Evolutionary conservation across 2,797 vertebrate genomes (phyloP).

Genomic region (Oreortyx pictus): DNA sequence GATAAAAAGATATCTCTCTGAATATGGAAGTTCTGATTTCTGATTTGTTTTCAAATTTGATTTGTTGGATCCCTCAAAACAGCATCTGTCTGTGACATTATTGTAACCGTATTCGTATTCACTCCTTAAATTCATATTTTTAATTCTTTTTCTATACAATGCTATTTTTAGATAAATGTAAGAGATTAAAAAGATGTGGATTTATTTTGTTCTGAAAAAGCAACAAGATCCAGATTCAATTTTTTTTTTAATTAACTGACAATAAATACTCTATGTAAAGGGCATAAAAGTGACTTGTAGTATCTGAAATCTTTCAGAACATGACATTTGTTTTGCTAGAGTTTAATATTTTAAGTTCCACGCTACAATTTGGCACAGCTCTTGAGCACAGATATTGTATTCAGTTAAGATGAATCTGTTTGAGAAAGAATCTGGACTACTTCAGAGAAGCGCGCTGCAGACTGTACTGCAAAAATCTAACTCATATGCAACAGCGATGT

Average conservation of each 20-base stretch:
- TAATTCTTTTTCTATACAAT: background rate
- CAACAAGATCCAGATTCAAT: background rate
- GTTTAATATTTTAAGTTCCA: slow-evolving; percentile 25
- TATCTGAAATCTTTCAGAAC: background rate
- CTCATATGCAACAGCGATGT: background rate
- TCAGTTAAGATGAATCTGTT: background rate
- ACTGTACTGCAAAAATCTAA: background rate
- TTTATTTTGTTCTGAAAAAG: background rate
- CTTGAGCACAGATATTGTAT: background rate
- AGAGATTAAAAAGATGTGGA: background rate
- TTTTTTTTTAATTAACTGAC: background rate
- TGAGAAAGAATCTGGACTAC: background rate
- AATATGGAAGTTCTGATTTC: background rate
- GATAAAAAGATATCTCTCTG: background rate
- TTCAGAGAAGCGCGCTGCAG: background rate
- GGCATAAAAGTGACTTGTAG: background rate
- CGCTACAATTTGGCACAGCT: background rate
- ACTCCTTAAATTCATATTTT: background rate
- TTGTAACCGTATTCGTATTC: background rate
- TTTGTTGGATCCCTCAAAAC: background rate
- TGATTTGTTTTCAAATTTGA: background rate
- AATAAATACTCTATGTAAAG: background rate
- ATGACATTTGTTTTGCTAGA: slow-evolving; percentile 25
- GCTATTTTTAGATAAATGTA: background rate
- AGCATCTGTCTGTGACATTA: background rate